These are phyloP conservation scores for Triops longicaudatus DNA, from an alignment of 1,140 invertebrate genomes.

Conservation along the genomic window DNA sequence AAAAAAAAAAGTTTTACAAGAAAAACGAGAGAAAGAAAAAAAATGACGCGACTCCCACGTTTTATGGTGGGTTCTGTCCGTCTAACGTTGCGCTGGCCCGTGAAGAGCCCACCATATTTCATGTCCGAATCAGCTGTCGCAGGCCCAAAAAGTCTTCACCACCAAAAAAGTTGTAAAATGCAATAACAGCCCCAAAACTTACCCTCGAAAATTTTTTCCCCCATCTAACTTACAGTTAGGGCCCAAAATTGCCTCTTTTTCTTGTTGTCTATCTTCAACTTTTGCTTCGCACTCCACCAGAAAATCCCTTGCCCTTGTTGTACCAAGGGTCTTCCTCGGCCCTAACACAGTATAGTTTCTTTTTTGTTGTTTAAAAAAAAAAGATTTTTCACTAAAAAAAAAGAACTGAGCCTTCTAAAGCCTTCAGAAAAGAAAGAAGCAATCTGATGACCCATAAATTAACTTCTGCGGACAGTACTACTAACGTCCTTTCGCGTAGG, in stretches of 20 bases:
- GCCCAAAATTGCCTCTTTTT: background rate
- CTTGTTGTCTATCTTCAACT: slow-evolving; percentile 8
- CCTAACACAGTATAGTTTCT: background rate
- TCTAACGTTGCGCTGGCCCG: slow-evolving; percentile 9
- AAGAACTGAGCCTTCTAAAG: background rate
- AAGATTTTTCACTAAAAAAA: background rate
- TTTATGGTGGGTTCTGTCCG: slow-evolving; percentile 10
- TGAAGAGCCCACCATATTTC: slow-evolving; percentile 12
- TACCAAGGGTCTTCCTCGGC: background rate
- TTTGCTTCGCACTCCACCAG: background rate
- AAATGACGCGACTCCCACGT: slow-evolving; percentile 14
- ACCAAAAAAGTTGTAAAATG: slow-evolving; percentile 4
- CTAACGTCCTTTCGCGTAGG: background rate
- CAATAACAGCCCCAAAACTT: slow-evolving; percentile 11
- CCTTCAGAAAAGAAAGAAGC: slow-evolving; percentile 8
- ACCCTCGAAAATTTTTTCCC: background rate
- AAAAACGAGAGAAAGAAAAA: background rate
- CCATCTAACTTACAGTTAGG: background rate
- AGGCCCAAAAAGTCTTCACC: slow-evolving; percentile 14
- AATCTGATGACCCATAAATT: slow-evolving; percentile 4
- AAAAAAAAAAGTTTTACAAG: background rate
- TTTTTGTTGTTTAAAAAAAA: background rate
- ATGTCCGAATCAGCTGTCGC: slow-evolving; percentile 10
- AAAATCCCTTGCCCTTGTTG: background rate
- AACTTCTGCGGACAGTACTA: slow-evolving; percentile 12